Evolutionary conservation across 2,113 vertebrate species (phyloP), one percentile per base, ranked within the genome.

Genomic region (Conger conger): DNA sequence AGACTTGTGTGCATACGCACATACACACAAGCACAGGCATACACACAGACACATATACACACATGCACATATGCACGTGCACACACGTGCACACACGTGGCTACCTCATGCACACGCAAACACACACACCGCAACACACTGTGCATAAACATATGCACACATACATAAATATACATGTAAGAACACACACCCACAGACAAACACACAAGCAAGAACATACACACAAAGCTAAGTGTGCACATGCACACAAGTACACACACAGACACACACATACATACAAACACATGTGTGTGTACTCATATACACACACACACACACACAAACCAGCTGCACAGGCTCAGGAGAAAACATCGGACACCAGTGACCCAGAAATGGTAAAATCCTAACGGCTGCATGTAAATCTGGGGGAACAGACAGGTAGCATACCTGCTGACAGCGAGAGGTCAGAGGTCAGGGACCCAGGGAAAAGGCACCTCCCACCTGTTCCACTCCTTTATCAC

Each of bases 391-490:
- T 76, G 81, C 42, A 2, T 1, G 11, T 57, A 82, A 81, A 63
- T 81, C 63, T 76, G 60, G n/a, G 4, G 3, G 60, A 81, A 76
- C 79, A 42, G 80, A 76, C 79, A 86, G 80, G 79, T 76, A 85
- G 80, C 80, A 80, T 76, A 86, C 63, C 84, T 82, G 68, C 80
- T 86, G 80, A 86, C 68, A 76, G 79, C 40, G 23, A 63, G 35
- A 15, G 42, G 84, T 79, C 83, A 80, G 17, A 80, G 84, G 84
- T 85, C 80, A 82, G n/a, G 68, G 30, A 85, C 79, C 79, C 42
- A 42, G 36, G 4, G 23, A 68, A 76, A 76, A 30, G 37, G 45
- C 30, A 30, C 45, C 82, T n/a, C 60, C 37, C 16, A 33, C 40
- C 36, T n/a, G 15, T 45, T 40, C 82, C n/a, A 33, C 42, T 76